Evolutionary conservation across 2,113 vertebrate species (phyloP).

Genomic region (Megalops atlanticus): DNA sequence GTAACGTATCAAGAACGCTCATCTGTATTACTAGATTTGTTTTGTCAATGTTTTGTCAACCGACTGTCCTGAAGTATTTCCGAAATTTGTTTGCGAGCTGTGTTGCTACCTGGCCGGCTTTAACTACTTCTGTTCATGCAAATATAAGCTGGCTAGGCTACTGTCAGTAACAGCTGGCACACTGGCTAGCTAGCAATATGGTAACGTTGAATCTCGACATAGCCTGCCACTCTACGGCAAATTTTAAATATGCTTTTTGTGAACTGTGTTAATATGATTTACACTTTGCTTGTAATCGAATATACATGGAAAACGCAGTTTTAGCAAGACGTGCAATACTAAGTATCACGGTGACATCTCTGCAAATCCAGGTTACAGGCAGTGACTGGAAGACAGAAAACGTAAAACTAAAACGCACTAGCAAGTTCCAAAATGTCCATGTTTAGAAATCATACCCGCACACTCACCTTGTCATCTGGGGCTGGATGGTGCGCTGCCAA

Average conservation of each 20-base stretch:
- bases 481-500: conserved; percentile 87
- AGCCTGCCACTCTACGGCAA: not conserved
- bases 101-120: no score
- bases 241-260: not conserved
- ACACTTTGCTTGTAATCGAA: no score
- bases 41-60: no score
- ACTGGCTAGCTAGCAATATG: not conserved
- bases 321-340: not conserved
- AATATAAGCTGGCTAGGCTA: no score
- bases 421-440: not conserved
- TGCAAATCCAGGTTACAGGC: not conserved
- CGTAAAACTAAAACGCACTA: conserved; percentile 1
- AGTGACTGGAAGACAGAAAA: not conserved
- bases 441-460: not conserved
- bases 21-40: no score
- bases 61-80: no score
- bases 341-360: not conserved
- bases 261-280: not conserved
- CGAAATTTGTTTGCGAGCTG: no score
- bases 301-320: not conserved
- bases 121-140: no score
- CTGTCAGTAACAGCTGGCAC: not conserved
- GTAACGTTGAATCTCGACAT: no score
- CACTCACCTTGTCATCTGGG: conserved; percentile 87
- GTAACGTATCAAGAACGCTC: no score